Evolutionary conservation across 1,140 invertebrate species (phyloP), one percentile per base, ranked within the genome.

Genomic region (Nomia melanderi): DNA sequence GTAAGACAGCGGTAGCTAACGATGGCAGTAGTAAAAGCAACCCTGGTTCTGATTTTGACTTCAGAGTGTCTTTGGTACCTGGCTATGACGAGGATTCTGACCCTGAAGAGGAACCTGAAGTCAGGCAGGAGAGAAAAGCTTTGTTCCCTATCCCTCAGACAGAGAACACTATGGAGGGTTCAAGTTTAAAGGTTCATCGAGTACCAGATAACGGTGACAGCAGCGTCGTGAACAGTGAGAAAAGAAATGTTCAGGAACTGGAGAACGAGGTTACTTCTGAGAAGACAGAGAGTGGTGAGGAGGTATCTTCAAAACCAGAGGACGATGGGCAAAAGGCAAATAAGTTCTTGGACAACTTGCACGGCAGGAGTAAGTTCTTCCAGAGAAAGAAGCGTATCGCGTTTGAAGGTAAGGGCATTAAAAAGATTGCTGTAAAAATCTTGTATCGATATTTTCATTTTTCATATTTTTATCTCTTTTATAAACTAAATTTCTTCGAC

Each of bases 1-100:
- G 41, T 1, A 82, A 80, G 8, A 31, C 50, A 5, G 31, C 41
- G 0, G 7, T 27, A 0, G 23, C 6, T 11, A 60, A 56, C 2
- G 77, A 72, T 4, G 70, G 36, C n/a, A 62, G 17, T 56, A 77
- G 8, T 20, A 50, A 62, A 36, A 50, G 72, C 5, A 60, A 25
- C 2, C 4, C 3, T n/a, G 14, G 77, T 4, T 36, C 60, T 5
- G 60, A 80, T 47, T 53, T 78, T 47, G 79, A 86, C 59, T 23
- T 85, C 0, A 91, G 92, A 44, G 90, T 94, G 66, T 93, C 94
- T 1, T 84, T 94, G 39, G 92, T 94, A n/a, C 93, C 94, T 36
- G 93, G 93, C 56, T 94, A 94, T 65, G 93, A 93, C 9, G 92
- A 93, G 75, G 93, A 93, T 75, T 93, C 93, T 6, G 93, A 94